These are phyloP conservation scores for Cygnus olor DNA, from an alignment of 2,797 vertebrate species.

Conservation along the genomic window DNA sequence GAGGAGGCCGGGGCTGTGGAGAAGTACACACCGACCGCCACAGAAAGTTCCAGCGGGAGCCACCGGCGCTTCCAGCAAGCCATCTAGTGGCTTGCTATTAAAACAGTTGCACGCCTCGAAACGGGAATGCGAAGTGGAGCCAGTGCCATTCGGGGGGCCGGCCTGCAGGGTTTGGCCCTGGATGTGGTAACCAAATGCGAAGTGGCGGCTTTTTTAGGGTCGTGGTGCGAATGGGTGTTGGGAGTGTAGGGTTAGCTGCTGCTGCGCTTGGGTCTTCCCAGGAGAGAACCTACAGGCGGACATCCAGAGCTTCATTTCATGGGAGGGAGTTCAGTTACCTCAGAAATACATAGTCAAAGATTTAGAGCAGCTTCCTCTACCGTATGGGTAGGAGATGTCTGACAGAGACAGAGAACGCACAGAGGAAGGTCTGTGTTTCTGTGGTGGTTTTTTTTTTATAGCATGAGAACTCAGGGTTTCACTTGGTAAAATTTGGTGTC, in stretches of 20 bases:
- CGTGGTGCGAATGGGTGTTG: background rate
- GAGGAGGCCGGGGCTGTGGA: background rate
- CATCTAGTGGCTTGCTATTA: conserved; percentile 53
- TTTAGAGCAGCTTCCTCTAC: background rate
- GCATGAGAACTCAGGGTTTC: background rate
- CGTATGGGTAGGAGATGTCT: background rate
- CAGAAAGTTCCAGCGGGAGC: conserved; percentile 53
- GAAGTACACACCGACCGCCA: background rate
- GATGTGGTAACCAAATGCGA: background rate
- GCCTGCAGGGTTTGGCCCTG: background rate
- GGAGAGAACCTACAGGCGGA: background rate
- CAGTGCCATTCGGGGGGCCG: background rate
- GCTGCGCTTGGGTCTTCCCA: background rate
- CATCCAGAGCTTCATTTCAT: background rate
- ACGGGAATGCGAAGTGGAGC: background rate
- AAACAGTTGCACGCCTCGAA: background rate
- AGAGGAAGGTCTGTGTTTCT: background rate
- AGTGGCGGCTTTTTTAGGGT: background rate
- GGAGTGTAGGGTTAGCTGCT: background rate
- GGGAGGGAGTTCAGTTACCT: background rate
- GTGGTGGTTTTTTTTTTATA: background rate
- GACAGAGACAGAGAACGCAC: accelerated
- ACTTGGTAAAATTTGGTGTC: background rate
- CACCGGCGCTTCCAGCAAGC: conserved; percentile 18
- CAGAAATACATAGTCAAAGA: background rate